phyloP scores from a whole-genome alignment of 2,113 vertebrate genomes.

The Misgurnus mizolepis region DNA sequence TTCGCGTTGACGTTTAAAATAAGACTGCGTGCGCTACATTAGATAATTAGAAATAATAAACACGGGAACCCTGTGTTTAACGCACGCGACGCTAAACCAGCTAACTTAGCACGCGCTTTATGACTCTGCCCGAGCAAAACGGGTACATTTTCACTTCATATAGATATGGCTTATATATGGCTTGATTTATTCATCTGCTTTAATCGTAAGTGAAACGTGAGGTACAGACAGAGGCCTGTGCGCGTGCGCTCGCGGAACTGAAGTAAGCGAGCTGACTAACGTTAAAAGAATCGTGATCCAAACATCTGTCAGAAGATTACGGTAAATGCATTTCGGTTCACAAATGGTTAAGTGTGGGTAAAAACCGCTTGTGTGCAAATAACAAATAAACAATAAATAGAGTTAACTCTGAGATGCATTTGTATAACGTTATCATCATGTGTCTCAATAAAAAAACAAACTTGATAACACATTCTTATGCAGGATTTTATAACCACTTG shows the following conservation, averaged over 20 bases:
- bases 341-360: background rate
- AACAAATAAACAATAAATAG: background rate
- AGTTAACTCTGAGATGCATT: background rate
- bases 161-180: background rate
- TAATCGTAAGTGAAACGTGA: background rate
- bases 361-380: background rate
- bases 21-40: background rate
- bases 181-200: background rate
- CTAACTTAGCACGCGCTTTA: background rate
- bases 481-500: background rate
- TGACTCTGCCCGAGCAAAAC: too few species aligned
- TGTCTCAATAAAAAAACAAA: background rate
- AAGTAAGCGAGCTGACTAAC: constrained; percentile 12
- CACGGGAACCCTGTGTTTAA: background rate
- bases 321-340: constrained; percentile 7
- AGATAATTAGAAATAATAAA: background rate
- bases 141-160: background rate
- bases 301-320: constrained; percentile 25
- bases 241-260: background rate
- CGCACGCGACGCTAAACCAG: constrained; percentile 7
- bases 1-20: background rate
- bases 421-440: background rate
- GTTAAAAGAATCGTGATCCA: background rate
- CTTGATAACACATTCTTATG: background rate
- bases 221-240: background rate